Evolutionary conservation across 2,113 vertebrate genomes (phyloP).

Genomic region (Macrotus californicus): DNA sequence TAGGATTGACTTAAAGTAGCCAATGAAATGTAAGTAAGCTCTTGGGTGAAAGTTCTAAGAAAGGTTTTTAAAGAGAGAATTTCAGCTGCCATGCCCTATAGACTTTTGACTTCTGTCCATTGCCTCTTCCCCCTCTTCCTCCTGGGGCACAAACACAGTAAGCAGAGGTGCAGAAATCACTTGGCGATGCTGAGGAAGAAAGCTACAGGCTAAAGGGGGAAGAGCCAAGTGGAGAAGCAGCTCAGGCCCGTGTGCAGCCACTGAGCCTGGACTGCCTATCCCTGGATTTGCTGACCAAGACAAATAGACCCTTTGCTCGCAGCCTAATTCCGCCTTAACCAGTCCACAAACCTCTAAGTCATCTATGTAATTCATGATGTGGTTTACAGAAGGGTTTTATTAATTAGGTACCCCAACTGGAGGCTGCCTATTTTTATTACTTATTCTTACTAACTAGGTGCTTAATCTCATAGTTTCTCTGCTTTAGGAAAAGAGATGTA

Average conservation of each 20-base stretch:
- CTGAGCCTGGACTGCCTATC: neutral
- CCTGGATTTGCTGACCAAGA: neutral
- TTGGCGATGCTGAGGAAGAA: neutral
- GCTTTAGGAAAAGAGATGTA: neutral
- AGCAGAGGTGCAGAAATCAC: neutral
- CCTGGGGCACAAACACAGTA: neutral
- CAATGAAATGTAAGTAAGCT: neutral
- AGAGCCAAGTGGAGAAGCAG: neutral
- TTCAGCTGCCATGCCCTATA: neutral
- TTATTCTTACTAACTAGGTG: neutral
- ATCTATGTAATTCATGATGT: neutral
- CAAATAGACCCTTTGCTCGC: neutral
- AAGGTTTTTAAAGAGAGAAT: neutral
- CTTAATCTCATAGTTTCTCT: neutral
- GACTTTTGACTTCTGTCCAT: neutral
- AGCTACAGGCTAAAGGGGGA: neutral
- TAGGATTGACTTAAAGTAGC: neutral
- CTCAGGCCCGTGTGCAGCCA: neutral
- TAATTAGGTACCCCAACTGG: neutral
- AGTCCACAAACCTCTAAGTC: neutral
- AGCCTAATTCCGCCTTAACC: neutral
- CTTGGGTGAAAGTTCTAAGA: neutral
- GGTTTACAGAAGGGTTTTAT: neutral
- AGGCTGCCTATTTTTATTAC: slow-evolving; percentile 1
- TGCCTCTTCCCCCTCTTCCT: neutral